A percentile compares a stretch with the other conserved stretches of the same genome.
These are phyloP conservation scores for Hipposideros larvatus DNA, from an alignment of 2,797 vertebrate genomes.

Conservation along the genomic window DNA sequence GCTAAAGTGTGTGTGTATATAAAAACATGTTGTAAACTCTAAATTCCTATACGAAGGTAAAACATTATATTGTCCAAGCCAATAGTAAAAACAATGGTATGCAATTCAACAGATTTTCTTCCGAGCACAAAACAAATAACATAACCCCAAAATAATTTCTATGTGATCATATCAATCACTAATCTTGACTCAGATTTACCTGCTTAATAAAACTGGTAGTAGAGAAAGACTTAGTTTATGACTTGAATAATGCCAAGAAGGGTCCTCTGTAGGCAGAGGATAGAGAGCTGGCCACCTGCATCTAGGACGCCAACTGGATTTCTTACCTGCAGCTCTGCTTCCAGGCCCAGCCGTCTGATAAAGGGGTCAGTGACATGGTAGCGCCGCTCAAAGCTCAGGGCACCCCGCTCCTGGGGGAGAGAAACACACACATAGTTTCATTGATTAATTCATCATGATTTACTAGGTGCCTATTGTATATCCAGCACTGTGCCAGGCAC, in stretches of 20 bases:
- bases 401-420: slow-evolving; percentile 92
- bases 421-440: slow-evolving; percentile 64
- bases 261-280: background rate
- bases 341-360: slow-evolving; percentile 97
- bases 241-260: slow-evolving; percentile 7
- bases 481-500: background rate
- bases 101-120: slow-evolving; percentile 29
- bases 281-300: background rate
- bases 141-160: slow-evolving; percentile 24
- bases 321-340: slow-evolving; percentile 97
- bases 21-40: slow-evolving; percentile 23
- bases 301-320: background rate
- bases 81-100: slow-evolving; percentile 30
- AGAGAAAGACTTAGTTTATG: slow-evolving; percentile 27
- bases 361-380: slow-evolving; percentile 98
- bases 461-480: background rate
- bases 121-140: slow-evolving; percentile 46
- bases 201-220: background rate
- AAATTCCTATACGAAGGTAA: slow-evolving; percentile 34
- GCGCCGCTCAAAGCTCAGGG: slow-evolving; percentile 94
- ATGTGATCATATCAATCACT: background rate
- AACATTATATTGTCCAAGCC: slow-evolving; percentile 1
- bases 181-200: slow-evolving; percentile 49
- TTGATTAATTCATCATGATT: slow-evolving; percentile 32
- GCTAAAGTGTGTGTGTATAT: background rate